Evolutionary conservation across 2,888 invertebrate genomes (phyloP).

Genomic region (Lycophotia porphyrea): DNA sequence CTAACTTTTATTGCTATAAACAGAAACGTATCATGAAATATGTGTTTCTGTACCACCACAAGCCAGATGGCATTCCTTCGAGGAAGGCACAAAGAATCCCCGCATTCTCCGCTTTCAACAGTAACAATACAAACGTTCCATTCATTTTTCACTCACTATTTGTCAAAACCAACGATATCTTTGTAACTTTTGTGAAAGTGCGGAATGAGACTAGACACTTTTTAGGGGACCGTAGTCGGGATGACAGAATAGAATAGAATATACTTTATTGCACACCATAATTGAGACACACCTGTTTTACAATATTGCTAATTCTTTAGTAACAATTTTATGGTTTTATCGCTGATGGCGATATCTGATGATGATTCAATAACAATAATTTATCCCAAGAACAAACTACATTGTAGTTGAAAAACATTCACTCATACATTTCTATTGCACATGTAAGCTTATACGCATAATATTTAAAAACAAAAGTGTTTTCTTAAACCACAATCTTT

Average conservation of each 20-base stretch:
- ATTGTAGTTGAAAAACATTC: not conserved
- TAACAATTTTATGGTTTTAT: no score
- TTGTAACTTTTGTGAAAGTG: constrained; percentile 1
- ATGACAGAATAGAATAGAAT: not conserved
- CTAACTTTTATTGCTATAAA: constrained; percentile 26
- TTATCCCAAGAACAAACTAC: not conserved
- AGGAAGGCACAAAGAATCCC: constrained; percentile 42
- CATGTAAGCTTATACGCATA: not conserved
- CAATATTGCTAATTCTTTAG: no score
- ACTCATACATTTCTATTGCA: not conserved
- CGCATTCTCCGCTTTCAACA: constrained; percentile 53
- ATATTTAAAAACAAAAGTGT: no score
- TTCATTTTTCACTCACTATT: constrained; percentile 45
- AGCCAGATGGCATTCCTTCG: constrained; percentile 37
- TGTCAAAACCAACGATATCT: constrained; percentile 29
- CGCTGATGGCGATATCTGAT: not conserved
- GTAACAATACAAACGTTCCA: constrained; percentile 42
- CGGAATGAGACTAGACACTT: not conserved
- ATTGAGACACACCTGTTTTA: no score
- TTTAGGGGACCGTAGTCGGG: not conserved
- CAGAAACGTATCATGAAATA: constrained; percentile 35
- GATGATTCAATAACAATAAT: no score
- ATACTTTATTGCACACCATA: no score
- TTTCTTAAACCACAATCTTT: no score
- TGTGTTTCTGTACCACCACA: constrained; percentile 25